phyloP scores from a whole-genome alignment of 2,888 invertebrate genomes.

The Cryptus viduatorius region DNA sequence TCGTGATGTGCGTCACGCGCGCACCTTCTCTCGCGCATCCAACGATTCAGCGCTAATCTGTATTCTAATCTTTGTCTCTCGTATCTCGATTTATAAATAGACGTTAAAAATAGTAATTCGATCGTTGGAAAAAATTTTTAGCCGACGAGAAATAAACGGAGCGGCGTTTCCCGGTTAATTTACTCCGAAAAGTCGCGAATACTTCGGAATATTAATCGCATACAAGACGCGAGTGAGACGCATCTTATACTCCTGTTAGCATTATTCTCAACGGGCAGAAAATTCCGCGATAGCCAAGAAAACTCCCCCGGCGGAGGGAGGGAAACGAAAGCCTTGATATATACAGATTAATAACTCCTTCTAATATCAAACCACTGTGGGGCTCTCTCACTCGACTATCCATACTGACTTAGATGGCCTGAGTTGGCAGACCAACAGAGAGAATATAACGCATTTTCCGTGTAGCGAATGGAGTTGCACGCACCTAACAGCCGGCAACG shows the following conservation, averaged over 20 bases:
- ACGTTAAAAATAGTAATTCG: background rate
- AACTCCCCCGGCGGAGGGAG: background rate
- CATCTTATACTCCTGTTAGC: too few relatives aligned
- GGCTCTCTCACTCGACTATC: background rate
- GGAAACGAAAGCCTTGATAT: background rate
- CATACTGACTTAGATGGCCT: background rate
- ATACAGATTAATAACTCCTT: background rate
- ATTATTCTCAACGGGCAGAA: too few relatives aligned
- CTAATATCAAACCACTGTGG: background rate
- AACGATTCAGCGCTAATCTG: background rate
- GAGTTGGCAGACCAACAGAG: background rate
- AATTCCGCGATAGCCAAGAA: too few relatives aligned
- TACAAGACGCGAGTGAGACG: too few relatives aligned
- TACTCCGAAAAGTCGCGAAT: too few relatives aligned
- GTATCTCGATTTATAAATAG: too few relatives aligned
- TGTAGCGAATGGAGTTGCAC: constrained; percentile 9
- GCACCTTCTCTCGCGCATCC: background rate
- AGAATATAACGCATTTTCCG: background rate
- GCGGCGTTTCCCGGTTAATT: too few relatives aligned
- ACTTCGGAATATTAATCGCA: too few relatives aligned
- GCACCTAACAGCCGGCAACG: constrained; percentile 27
- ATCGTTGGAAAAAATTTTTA: background rate
- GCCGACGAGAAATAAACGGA: background rate
- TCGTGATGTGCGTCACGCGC: too few relatives aligned
- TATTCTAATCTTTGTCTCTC: background rate